Evolutionary conservation across 2,797 vertebrate species (phyloP).

Genomic region (Lycodopsis pacificus): DNA sequence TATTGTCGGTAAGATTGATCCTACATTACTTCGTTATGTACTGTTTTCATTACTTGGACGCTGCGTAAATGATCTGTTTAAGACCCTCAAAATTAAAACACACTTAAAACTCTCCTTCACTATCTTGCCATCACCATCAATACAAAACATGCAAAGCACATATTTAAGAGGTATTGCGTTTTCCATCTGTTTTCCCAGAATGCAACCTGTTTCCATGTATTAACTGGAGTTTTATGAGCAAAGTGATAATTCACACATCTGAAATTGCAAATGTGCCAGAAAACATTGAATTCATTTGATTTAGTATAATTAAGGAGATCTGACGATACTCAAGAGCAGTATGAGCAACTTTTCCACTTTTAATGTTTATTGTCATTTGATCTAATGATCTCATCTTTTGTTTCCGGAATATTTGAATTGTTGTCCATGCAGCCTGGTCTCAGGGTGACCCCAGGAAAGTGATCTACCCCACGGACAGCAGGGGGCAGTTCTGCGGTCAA

Average conservation of each 20-base stretch:
- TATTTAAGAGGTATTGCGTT: neutral
- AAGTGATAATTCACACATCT: neutral
- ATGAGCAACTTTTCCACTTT: neutral
- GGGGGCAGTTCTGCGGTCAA: slow-evolving; percentile 94
- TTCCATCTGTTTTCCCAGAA: neutral
- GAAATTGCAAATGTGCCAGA: neutral
- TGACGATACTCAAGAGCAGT: neutral
- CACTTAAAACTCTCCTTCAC: neutral
- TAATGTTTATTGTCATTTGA: neutral
- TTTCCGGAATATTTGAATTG: slow-evolving; percentile 14
- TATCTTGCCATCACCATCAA: neutral
- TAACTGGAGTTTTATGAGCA: neutral
- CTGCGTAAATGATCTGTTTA: neutral
- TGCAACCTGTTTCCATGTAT: neutral
- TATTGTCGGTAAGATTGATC: slow-evolving; percentile 86
- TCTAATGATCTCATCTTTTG: neutral
- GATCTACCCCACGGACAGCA: slow-evolving; percentile 95
- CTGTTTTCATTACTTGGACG: neutral
- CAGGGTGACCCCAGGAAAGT: slow-evolving; percentile 96
- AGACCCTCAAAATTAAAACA: neutral
- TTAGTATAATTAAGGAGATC: neutral
- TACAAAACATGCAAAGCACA: neutral
- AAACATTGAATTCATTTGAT: neutral
- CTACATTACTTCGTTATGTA: neutral
- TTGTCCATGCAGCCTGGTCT: slow-evolving; percentile 89